phyloP scores from a whole-genome alignment of 2,888 invertebrate genomes.

The Nemapogon koenigi region DNA sequence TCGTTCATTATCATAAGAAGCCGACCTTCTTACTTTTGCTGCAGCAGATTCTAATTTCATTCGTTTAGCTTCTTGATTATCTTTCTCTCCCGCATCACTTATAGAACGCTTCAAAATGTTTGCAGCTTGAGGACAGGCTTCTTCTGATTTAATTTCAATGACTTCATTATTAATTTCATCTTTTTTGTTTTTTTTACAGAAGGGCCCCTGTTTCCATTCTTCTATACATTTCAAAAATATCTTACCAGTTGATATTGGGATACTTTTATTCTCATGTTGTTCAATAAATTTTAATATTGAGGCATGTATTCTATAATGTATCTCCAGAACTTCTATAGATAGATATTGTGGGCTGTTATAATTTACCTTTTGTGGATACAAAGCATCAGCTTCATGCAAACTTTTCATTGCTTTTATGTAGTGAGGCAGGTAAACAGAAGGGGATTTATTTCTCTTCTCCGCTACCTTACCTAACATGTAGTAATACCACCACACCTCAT shows the following conservation, averaged over 20 bases:
- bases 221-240: conserved; percentile 66
- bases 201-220: conserved; percentile 51
- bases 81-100: conserved; percentile 53
- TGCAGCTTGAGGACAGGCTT: conserved; percentile 35
- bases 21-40: conserved; percentile 50
- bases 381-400: conserved; percentile 79
- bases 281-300: conserved; percentile 88
- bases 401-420: conserved; percentile 81
- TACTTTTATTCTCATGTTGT: conserved; percentile 73
- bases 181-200: conserved; percentile 38
- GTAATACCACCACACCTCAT: conserved; percentile 91
- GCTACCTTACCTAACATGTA: conserved; percentile 96
- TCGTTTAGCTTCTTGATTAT: conserved; percentile 43
- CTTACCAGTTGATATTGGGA: conserved; percentile 65
- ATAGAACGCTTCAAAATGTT: conserved; percentile 55
- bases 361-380: conserved; percentile 85
- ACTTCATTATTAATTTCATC: conserved; percentile 23
- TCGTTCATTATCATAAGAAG: conserved; percentile 51
- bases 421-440: conserved; percentile 76
- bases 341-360: conserved; percentile 84
- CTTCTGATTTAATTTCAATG: conserved; percentile 25
- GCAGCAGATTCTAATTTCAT: conserved; percentile 47
- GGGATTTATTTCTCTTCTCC: conserved; percentile 82
- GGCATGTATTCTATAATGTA: conserved; percentile 84
- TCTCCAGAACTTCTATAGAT: conserved; percentile 88